Evolutionary conservation across 2,797 vertebrate genomes (phyloP), one percentile per base, ranked within the genome.

Genomic region (Pogonophryne albipinna): DNA sequence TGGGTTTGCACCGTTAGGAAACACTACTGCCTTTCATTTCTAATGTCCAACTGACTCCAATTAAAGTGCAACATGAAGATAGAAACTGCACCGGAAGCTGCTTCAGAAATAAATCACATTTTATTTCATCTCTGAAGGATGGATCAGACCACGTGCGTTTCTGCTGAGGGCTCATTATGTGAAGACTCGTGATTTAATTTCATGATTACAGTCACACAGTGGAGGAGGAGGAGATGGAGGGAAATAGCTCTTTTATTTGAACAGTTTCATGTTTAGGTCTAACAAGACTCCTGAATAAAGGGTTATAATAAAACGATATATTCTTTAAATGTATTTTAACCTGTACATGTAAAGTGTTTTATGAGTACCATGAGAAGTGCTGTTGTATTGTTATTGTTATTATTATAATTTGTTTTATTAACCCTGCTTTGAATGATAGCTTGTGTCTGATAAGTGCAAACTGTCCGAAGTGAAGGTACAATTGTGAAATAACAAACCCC

Each of bases 21-120:
- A 94, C 91, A 94, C 92, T 91, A 56, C 79, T 38, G 79, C 87
- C 93, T 92, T 94, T 94, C 90, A 94, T 84, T 89, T 81, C 31
- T 72, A 52, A 72, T 74, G 73, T 74, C 56, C 44, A 19, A 46
- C 55, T 66, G 71, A 76, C 53, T 79, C 60, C 66, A 69, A 57
- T 70, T 57, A 78, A 85, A 59, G 83, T 83, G 64, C 34, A 6
- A 8, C 34, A 38, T 38, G 34, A 27, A 38, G 7, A 38, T 38
- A 38, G 0, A 38, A 38, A 38, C 34, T 38, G 34, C 34, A 38
- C 34, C 7, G 34, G 34, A 8, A 38, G 34, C 34, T 38, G 34
- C 74, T 15, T 55, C 47, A 59, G 31, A n/a, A 51, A 53, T 16
- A 49, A 1, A 16, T n/a, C 38, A 15, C 16, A 59, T 16, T 6